Conservation (phyloP, 2,113 vertebrate species). For the Coracopsis vasa region DNA sequence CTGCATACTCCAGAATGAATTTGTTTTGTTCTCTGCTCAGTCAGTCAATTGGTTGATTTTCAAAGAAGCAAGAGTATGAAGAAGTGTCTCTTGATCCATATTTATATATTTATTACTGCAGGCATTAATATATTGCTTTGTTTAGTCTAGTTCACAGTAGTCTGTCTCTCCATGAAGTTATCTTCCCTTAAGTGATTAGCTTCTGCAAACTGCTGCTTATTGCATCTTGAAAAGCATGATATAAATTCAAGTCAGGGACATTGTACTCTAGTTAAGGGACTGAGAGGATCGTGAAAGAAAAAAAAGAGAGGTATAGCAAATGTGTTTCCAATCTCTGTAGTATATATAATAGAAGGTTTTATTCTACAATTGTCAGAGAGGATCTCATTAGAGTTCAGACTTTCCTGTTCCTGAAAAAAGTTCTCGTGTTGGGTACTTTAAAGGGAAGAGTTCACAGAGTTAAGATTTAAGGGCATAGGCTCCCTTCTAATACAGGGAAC, state of each 20-base stretch:
- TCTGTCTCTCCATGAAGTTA: not conserved
- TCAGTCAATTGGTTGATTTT: not conserved
- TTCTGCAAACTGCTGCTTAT: constrained; percentile 17
- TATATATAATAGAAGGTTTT: constrained; percentile 53
- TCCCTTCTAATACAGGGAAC: constrained; percentile 53
- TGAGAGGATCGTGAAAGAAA: constrained; percentile 2
- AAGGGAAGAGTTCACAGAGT: constrained; percentile 57
- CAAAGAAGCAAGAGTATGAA: not conserved
- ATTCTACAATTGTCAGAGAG: constrained; percentile 58
- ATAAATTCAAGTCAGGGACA: constrained; percentile 50
- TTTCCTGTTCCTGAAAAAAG: constrained; percentile 60
- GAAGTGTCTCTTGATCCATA: not conserved
- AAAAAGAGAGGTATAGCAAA: constrained; percentile 52
- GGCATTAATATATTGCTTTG: not conserved
- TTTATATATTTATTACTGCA: constrained; percentile 6
- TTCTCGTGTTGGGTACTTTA: constrained; percentile 55
- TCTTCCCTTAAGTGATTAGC: not conserved
- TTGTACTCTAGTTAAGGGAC: constrained; percentile 47
- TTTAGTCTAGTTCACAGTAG: not conserved
- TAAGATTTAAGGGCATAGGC: constrained; percentile 59
- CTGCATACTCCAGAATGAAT: not conserved
- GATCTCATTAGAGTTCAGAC: constrained; percentile 61
- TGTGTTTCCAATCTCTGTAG: constrained; percentile 59
- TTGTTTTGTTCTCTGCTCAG: not conserved
- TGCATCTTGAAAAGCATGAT: constrained; percentile 41